A percentile compares a stretch with the other conserved stretches of the same genome.
Conservation (phyloP, 2,113 vertebrate genomes). For the Gorilla gorilla region DNA sequence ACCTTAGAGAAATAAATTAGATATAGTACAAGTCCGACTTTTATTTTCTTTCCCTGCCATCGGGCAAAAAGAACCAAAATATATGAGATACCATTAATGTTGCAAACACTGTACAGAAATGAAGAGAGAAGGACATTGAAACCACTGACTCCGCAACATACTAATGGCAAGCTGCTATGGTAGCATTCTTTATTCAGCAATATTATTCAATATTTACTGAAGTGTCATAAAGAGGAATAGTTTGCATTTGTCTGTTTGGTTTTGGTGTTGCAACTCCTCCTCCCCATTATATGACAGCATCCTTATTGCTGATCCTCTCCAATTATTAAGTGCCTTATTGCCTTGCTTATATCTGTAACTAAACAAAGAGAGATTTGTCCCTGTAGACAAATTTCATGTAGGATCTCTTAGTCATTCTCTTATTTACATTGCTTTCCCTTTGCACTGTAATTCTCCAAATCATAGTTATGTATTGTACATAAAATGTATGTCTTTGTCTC, state of each 20-base stretch:
- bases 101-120: background rate
- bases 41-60: constrained; percentile 2
- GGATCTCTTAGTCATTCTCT: background rate
- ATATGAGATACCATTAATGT: background rate
- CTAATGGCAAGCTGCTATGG: background rate
- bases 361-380: background rate
- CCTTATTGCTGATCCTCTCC: background rate
- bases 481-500: background rate
- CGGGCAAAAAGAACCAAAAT: background rate
- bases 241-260: background rate
- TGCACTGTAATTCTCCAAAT: constrained; percentile 20
- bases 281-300: background rate
- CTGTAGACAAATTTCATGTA: background rate
- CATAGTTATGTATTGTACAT: background rate
- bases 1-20: constrained; percentile 13
- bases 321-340: background rate
- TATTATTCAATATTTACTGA: background rate
- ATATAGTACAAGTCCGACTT: background rate
- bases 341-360: background rate
- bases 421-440: background rate
- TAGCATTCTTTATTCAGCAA: background rate
- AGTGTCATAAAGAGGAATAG: background rate
- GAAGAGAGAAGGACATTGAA: background rate
- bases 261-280: background rate
- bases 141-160: background rate